These are phyloP conservation scores for Drosophila monieri DNA, from an alignment of 2,888 invertebrate genomes.

Conservation along the genomic window DNA sequence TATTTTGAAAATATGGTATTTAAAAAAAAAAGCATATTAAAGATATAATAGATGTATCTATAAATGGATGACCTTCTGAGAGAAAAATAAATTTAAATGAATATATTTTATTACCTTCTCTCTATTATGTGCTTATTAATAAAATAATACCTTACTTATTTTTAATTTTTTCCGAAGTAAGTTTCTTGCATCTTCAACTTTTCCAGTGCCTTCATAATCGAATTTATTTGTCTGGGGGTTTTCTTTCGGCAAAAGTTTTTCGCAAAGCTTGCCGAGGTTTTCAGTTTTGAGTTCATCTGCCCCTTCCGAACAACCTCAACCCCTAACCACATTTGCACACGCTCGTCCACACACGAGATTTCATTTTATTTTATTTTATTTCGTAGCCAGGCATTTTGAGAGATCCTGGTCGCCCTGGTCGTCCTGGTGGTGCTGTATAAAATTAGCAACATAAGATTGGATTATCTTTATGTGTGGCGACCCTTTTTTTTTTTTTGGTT, in stretches of 20 bases:
- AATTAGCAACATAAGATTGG: constrained; percentile 80
- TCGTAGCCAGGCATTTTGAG: constrained; percentile 46
- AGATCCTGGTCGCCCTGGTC: neutral
- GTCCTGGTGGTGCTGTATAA: constrained; percentile 64
- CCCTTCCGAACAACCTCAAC: constrained; percentile 11
- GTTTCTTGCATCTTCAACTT: neutral
- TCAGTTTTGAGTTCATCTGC: constrained; percentile 47
- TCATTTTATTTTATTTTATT: constrained; percentile 72
- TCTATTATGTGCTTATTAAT: too few relatives aligned
- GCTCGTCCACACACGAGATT: constrained; percentile 68
- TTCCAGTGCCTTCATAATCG: constrained; percentile 63
- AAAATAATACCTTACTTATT: neutral
- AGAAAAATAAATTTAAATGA: too few relatives aligned
- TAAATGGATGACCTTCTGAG: too few relatives aligned
- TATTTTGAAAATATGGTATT: too few relatives aligned
- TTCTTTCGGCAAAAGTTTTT: constrained; percentile 60
- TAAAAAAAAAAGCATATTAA: too few relatives aligned
- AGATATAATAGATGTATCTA: too few relatives aligned
- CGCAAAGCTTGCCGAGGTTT: constrained; percentile 64
- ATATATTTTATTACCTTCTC: too few relatives aligned
- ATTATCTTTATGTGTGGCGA: constrained; percentile 67
- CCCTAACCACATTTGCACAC: constrained; percentile 74
- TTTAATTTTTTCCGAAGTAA: neutral
- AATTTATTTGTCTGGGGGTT: constrained; percentile 70
- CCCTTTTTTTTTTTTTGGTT: constrained; percentile 21